Conservation (phyloP, 2,797 vertebrate genomes). For the Iguana delicatissima region DNA sequence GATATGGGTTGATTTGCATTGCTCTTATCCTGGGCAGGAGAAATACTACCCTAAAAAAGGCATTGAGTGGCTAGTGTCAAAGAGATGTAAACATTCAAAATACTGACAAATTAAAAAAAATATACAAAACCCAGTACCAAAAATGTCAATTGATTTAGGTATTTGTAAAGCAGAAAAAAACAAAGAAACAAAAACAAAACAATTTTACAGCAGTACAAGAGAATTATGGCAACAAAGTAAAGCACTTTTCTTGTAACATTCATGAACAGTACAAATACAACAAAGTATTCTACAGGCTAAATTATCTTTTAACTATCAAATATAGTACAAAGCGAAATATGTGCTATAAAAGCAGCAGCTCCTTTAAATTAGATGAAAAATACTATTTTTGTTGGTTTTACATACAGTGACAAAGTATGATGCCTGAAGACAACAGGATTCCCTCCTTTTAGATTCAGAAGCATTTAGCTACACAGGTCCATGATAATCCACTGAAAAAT, state of each 20-base stretch:
- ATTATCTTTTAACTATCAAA: conserved; percentile 84
- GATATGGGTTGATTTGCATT: conserved; percentile 77
- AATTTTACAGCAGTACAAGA: conserved; percentile 82
- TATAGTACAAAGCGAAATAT: conserved; percentile 85
- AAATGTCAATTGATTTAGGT: conserved; percentile 73
- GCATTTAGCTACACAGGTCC: conserved; percentile 79
- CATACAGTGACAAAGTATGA: conserved; percentile 81
- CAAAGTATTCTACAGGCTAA: conserved; percentile 82
- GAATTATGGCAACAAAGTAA: conserved; percentile 83
- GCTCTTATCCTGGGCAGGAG: conserved; percentile 78
- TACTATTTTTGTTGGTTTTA: conserved; percentile 73
- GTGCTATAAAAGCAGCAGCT: conserved; percentile 86
- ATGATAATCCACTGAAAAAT: conserved; percentile 70
- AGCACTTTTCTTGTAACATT: conserved; percentile 85
- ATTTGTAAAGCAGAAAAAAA: conserved; percentile 74
- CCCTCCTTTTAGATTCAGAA: conserved; percentile 65
- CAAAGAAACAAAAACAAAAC: conserved; percentile 72
- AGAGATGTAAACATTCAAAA: conserved; percentile 88
- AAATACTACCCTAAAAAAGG: conserved; percentile 80
- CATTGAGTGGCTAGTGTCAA: conserved; percentile 83
- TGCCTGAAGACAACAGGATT: conserved; percentile 73
- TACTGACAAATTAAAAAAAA: conserved; percentile 77
- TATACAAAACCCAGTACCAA: conserved; percentile 74
- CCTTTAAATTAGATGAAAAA: conserved; percentile 84
- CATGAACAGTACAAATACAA: conserved; percentile 84